These are phyloP conservation scores for Macrophya annulata DNA, from an alignment of 2,888 invertebrate species.

Conservation along the genomic window DNA sequence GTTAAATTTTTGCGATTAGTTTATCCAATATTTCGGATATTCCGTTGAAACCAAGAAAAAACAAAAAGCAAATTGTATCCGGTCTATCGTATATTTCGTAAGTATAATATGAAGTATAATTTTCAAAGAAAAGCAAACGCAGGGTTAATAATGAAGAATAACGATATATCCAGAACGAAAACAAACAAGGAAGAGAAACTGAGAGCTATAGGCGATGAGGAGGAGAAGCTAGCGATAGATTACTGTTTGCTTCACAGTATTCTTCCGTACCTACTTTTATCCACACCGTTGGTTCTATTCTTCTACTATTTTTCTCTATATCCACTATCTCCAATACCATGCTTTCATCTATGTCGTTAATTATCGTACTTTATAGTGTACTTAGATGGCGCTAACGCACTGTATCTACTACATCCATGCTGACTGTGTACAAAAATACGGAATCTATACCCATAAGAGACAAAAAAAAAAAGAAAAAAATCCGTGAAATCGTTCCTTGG, in stretches of 20 bases:
- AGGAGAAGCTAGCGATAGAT: constrained; percentile 20
- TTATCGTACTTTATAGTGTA: constrained; percentile 19
- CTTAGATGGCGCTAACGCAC: neutral
- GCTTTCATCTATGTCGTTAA: constrained; percentile 15
- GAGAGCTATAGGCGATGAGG: too few relatives aligned
- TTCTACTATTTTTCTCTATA: constrained; percentile 25
- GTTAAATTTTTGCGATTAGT: too few relatives aligned
- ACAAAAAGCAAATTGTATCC: neutral
- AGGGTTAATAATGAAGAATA: constrained; percentile 43
- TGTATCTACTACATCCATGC: neutral
- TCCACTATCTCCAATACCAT: constrained; percentile 26
- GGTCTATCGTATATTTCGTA: neutral
- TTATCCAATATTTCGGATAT: too few relatives aligned
- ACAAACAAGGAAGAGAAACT: constrained; percentile 12
- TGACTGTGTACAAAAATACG: neutral
- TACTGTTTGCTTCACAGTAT: constrained; percentile 42
- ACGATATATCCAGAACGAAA: constrained; percentile 2
- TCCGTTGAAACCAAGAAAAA: neutral
- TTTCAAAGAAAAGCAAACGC: constrained; percentile 2
- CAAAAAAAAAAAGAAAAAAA: neutral
- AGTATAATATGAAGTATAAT: neutral
- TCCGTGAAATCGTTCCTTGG: neutral
- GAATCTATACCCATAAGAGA: neutral
- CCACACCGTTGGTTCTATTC: neutral
- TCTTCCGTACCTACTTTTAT: neutral